Percentiles rank a stretch among this genome's conserved stretches.
Conservation (phyloP, 2,797 vertebrate species). For the Chloroceryle amazona region DNA sequence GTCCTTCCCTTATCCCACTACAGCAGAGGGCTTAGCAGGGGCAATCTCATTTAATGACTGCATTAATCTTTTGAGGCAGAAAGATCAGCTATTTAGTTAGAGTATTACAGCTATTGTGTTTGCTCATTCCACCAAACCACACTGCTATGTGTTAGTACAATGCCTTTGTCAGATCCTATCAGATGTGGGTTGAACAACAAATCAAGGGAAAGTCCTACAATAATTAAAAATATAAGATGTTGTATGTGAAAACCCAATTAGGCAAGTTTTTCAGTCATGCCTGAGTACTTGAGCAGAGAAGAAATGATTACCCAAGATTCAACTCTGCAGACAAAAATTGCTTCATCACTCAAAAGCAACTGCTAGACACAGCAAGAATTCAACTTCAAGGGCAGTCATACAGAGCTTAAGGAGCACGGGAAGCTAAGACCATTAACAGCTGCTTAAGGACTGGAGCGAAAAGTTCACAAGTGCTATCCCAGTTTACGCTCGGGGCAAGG, state of each 20-base stretch:
- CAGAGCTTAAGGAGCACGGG: neutral
- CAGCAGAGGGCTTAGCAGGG: conserved; percentile 8
- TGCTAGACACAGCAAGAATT: neutral
- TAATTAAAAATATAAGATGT: neutral
- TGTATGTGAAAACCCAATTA: conserved; percentile 13
- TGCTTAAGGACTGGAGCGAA: neutral
- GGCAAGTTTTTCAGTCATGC: neutral
- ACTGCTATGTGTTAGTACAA: neutral
- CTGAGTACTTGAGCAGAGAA: neutral
- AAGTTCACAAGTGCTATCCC: neutral
- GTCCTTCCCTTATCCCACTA: conserved; percentile 18
- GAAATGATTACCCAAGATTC: neutral
- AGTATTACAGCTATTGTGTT: conserved; percentile 27
- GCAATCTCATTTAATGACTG: conserved; percentile 49
- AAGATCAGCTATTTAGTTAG: conserved; percentile 12
- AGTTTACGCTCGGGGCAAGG: neutral
- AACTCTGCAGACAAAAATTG: neutral
- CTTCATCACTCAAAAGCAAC: neutral
- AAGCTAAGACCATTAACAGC: neutral
- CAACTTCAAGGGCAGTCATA: neutral
- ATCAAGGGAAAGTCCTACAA: neutral
- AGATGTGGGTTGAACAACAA: neutral
- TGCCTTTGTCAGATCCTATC: conserved; percentile 43
- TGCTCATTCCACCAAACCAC: conserved; percentile 41
- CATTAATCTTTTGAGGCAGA: conserved; percentile 55